phyloP scores from a whole-genome alignment of 2,797 vertebrate species.

The Cryptoprocta ferox region DNA sequence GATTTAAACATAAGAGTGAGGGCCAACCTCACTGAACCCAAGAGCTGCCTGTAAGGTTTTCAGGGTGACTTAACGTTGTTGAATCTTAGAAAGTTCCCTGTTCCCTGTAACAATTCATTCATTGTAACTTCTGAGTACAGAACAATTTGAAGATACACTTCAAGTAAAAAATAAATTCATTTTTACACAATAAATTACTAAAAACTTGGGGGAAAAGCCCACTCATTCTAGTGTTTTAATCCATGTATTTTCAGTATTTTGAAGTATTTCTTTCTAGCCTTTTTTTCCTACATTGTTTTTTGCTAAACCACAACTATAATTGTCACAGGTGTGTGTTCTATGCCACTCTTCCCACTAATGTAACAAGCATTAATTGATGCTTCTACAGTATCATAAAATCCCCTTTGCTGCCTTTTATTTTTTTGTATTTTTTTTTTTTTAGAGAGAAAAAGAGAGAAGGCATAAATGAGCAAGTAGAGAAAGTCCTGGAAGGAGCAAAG shows the following conservation, averaged over 20 bases:
- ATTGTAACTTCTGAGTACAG: not conserved
- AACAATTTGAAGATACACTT: constrained; percentile 15
- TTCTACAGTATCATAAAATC: not conserved
- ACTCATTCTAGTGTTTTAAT: not conserved
- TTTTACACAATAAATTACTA: constrained; percentile 43
- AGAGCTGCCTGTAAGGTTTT: not conserved
- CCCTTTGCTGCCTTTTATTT: not conserved
- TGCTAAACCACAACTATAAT: not conserved
- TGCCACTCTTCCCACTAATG: not conserved
- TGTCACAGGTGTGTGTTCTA: not conserved
- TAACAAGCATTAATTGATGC: constrained; percentile 15
- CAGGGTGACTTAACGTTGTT: not conserved
- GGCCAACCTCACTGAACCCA: not conserved
- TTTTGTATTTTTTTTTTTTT: no score
- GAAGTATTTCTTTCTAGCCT: not conserved
- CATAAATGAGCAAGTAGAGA: no score
- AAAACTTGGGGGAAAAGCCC: not conserved
- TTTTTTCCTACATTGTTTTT: constrained; percentile 12
- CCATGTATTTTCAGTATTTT: not conserved
- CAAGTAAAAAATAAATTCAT: not conserved
- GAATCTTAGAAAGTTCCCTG: constrained; percentile 11
- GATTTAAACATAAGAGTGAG: not conserved
- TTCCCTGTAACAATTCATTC: not conserved
- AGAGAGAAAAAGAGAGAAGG: no score
- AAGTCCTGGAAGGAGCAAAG: no score